phyloP scores from a whole-genome alignment of 2,797 vertebrate species.

The Podargus strigoides region DNA sequence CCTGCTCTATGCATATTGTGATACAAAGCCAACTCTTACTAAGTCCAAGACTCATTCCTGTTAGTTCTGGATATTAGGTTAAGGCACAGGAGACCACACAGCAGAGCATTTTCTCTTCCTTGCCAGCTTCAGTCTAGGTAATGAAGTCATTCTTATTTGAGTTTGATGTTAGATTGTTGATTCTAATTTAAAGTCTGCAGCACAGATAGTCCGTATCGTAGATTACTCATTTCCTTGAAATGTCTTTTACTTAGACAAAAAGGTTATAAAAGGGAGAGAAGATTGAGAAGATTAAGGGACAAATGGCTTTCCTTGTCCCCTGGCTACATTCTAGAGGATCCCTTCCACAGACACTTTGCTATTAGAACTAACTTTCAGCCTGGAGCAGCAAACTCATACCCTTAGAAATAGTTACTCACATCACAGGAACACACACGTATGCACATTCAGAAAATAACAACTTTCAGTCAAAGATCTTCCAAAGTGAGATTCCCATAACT shows the following conservation, averaged over 20 bases:
- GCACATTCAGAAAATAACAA: neutral
- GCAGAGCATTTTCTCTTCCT: neutral
- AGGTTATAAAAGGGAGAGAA: neutral
- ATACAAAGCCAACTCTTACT: neutral
- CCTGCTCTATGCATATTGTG: neutral
- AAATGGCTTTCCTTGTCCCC: neutral
- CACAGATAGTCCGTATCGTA: neutral
- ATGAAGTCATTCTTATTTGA: constrained; percentile 40
- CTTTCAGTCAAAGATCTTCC: neutral
- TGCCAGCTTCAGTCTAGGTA: constrained; percentile 30
- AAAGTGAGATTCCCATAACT: neutral
- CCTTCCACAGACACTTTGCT: neutral
- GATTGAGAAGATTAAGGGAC: neutral
- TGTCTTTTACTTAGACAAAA: neutral
- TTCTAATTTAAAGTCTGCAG: neutral
- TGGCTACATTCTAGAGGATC: neutral
- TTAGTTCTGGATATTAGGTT: constrained; percentile 11
- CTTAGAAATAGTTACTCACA: neutral
- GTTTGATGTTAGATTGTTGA: neutral
- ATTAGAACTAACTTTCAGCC: neutral
- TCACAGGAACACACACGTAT: neutral
- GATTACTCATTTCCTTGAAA: neutral
- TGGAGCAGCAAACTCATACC: neutral
- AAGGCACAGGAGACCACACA: constrained; percentile 27
- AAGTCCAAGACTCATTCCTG: neutral